phyloP scores from a whole-genome alignment of 1,140 invertebrate genomes.

The Zaprionus ghesquierei region DNA sequence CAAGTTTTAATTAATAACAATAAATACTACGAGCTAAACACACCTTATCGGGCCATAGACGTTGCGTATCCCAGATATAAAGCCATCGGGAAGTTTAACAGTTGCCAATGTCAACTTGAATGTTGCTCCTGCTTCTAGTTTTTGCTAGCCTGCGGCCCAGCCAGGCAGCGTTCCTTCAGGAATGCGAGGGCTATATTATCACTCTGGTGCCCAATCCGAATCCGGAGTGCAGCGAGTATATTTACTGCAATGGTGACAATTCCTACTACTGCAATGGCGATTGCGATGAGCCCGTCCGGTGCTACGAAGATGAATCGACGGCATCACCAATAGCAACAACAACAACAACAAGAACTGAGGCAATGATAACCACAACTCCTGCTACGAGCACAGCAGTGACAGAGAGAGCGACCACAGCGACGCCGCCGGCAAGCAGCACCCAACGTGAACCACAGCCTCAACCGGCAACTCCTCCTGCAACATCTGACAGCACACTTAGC shows the following conservation, averaged over 20 bases:
- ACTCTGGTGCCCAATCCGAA: constrained; percentile 44
- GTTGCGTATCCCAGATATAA: background rate
- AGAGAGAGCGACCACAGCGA: background rate
- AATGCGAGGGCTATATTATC: constrained; percentile 68
- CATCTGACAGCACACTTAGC: background rate
- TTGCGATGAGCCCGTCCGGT: constrained; percentile 45
- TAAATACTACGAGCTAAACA: constrained; percentile 57
- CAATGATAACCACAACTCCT: background rate
- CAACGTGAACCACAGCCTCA: background rate
- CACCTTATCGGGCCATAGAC: constrained; percentile 35
- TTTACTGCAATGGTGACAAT: constrained; percentile 67
- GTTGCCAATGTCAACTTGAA: constrained; percentile 32
- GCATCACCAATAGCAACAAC: background rate
- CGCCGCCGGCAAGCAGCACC: too few relatives aligned
- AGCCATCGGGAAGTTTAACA: constrained; percentile 6
- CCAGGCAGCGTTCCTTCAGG: constrained; percentile 49
- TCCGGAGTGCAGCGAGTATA: constrained; percentile 60
- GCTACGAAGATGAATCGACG: constrained; percentile 10
- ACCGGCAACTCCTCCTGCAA: background rate
- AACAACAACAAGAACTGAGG: background rate
- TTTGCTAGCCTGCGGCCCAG: constrained; percentile 42
- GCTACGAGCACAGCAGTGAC: background rate
- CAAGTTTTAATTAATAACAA: constrained; percentile 50
- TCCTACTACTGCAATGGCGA: constrained; percentile 69
- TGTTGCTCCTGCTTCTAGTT: constrained; percentile 47